phyloP scores from a whole-genome alignment of 2,113 vertebrate species.

The Actenoides lindsayi region DNA sequence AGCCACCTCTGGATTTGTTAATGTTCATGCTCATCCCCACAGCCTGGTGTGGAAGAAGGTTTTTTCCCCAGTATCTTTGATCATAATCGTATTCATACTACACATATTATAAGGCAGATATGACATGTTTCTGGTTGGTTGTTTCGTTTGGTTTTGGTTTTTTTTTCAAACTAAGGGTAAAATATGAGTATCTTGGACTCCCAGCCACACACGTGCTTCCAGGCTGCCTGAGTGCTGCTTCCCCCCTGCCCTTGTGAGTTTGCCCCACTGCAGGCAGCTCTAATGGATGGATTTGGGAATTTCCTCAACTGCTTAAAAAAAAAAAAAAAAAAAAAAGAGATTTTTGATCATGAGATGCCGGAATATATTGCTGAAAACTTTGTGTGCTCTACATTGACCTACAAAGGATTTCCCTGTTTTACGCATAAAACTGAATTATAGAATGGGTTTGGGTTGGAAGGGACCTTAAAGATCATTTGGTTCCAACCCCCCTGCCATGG shows the following conservation, averaged over 20 bases:
- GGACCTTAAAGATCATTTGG: too few species aligned
- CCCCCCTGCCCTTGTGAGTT: too few species aligned
- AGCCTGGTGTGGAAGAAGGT: neutral
- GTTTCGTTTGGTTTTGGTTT: too few species aligned
- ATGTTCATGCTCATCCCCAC: neutral
- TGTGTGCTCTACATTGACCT: neutral
- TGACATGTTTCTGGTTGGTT: neutral
- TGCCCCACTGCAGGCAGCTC: neutral
- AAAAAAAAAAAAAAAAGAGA: neutral
- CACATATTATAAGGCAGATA: neutral
- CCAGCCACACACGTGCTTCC: neutral
- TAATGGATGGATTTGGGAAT: neutral
- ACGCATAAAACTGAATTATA: too few species aligned
- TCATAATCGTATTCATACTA: too few species aligned
- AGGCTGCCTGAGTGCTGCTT: too few species aligned
- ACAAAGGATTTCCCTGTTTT: neutral
- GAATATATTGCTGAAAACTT: neutral
- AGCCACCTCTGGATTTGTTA: neutral
- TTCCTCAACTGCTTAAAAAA: too few species aligned
- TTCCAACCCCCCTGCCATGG: too few species aligned
- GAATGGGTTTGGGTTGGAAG: too few species aligned
- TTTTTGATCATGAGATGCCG: neutral
- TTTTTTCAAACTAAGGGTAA: neutral
- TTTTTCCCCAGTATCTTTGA: too few species aligned
- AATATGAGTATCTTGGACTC: accelerated